Evolutionary conservation across 2,113 vertebrate genomes (phyloP), one percentile per base, ranked within the genome.

Genomic region (Danio rerio): DNA sequence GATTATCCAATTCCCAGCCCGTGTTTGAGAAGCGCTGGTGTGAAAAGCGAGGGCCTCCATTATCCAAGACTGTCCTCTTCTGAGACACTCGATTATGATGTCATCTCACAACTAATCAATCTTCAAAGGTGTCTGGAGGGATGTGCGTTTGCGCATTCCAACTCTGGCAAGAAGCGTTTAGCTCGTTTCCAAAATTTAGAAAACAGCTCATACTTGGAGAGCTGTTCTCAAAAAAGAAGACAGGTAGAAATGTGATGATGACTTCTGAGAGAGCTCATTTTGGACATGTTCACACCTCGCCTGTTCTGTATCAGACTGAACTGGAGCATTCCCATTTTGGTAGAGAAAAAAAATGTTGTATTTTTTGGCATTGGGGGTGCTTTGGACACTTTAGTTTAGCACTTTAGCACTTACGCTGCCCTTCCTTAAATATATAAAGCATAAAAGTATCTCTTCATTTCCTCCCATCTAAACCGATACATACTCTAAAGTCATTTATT

Each of bases 1-100:
- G 63, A 86, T 86, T 76, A 83, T 71, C 65, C 52, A 81, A 74
- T 82, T 76, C 58, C 61, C 69, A 74, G 84, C 69, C 70, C 62
- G 78, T 3, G 56, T 70, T 63, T 56, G 47, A 71, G 31, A 59
- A 43, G 76, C 56, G 47, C 56, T 79, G 18, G 71, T 18, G 78
- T 45, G 77, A 74, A 42, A 59, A 70, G 11, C 52, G 11, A 40
- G 16, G 2, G 18, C 52, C 66, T 47, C 78, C 70, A 78, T 82
- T 85, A 55, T 65, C 84, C 63, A 61, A 74, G 50, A 80, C 66
- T 9, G 6, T 65, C 80, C 68, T 69, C 68, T 62, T 81, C 53
- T 42, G 80, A 81, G 9, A 63, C 80, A 11, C 53, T 73, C 16
- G 16, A 58, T 53, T 40, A 72, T 69, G 83, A 76, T 69, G 70